A percentile compares a stretch with the other conserved stretches of the same genome.
Conservation (phyloP, 2,797 vertebrate species). For the Melanotaenia pygmaea region DNA sequence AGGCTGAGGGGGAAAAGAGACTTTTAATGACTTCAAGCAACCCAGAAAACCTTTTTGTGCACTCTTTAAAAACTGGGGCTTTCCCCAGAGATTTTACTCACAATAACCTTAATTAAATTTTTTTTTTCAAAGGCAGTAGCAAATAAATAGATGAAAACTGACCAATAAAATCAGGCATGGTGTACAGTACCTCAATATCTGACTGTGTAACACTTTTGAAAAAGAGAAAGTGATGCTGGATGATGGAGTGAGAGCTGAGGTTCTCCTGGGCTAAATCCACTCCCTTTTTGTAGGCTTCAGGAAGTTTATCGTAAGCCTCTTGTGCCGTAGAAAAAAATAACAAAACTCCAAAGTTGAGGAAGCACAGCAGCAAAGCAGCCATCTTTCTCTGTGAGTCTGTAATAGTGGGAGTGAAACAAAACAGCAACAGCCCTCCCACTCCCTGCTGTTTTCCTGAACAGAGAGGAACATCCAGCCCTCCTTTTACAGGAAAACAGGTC, state of each 20-base stretch:
- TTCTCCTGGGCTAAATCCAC: slow-evolving; percentile 74
- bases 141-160: not conserved
- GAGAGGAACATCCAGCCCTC: slow-evolving; percentile 48
- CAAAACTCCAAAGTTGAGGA: slow-evolving; percentile 56
- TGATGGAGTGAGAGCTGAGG: slow-evolving; percentile 52
- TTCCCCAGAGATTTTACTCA: not conserved
- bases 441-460: not conserved
- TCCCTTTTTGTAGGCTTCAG: slow-evolving; percentile 71
- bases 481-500: not conserved
- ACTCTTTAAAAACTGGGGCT: not conserved
- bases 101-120: not conserved
- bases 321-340: slow-evolving; percentile 45
- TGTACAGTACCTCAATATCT: slow-evolving; percentile 65
- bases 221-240: slow-evolving; percentile 75
- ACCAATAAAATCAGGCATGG: not conserved
- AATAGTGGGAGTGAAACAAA: slow-evolving; percentile 1
- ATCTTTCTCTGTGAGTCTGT: slow-evolving; percentile 59
- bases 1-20: slow-evolving; percentile 55
- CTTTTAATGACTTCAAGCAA: not conserved
- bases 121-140: not conserved
- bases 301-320: slow-evolving; percentile 60
- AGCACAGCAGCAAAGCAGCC: slow-evolving; percentile 66
- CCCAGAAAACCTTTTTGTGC: not conserved
- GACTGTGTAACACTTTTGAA: slow-evolving; percentile 62
- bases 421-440: slow-evolving; percentile 21